Percentiles rank a stretch among this genome's conserved stretches.
These are phyloP conservation scores for Drosophila anomelani DNA, from an alignment of 2,888 invertebrate species.

Conservation along the genomic window DNA sequence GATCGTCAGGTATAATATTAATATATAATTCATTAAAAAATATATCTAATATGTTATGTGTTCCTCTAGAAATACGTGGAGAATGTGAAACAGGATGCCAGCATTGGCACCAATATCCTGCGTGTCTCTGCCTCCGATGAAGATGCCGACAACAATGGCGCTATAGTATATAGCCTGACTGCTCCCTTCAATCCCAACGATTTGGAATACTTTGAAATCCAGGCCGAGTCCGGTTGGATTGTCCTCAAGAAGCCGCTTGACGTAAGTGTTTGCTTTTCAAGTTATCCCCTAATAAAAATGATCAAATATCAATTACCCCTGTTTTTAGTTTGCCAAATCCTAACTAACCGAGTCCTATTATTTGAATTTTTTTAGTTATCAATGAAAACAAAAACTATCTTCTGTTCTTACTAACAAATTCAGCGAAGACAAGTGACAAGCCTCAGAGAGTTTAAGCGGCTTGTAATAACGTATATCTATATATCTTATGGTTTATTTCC, in stretches of 20 bases:
- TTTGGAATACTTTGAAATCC: slow-evolving; percentile 98
- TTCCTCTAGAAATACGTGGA: slow-evolving; percentile 94
- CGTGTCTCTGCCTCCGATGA: slow-evolving; percentile 98
- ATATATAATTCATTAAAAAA: neutral
- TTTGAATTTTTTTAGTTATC: slow-evolving; percentile 34
- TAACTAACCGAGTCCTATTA: slow-evolving; percentile 67
- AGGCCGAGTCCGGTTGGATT: slow-evolving; percentile 98
- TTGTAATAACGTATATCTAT: slow-evolving; percentile 17
- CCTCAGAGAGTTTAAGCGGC: slow-evolving; percentile 30
- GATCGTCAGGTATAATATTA: slow-evolving; percentile 90
- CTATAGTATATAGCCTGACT: slow-evolving; percentile 95
- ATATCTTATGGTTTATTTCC: slow-evolving; percentile 29
- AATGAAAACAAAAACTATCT: slow-evolving; percentile 18
- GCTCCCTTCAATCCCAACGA: slow-evolving; percentile 95
- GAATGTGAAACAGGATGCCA: slow-evolving; percentile 98
- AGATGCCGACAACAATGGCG: slow-evolving; percentile 98
- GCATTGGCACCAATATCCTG: slow-evolving; percentile 96
- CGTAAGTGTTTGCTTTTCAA: slow-evolving; percentile 90
- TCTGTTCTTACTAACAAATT: slow-evolving; percentile 64
- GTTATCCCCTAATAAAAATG: too few relatives aligned
- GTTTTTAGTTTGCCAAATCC: slow-evolving; percentile 60
- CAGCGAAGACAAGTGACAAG: slow-evolving; percentile 23
- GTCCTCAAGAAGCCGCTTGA: slow-evolving; percentile 97
- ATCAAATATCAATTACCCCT: slow-evolving; percentile 15
- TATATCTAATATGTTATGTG: neutral